Base-by-base conservation (phyloP, 2,888 invertebrate species). In the Nomada fabriciana region DNA sequence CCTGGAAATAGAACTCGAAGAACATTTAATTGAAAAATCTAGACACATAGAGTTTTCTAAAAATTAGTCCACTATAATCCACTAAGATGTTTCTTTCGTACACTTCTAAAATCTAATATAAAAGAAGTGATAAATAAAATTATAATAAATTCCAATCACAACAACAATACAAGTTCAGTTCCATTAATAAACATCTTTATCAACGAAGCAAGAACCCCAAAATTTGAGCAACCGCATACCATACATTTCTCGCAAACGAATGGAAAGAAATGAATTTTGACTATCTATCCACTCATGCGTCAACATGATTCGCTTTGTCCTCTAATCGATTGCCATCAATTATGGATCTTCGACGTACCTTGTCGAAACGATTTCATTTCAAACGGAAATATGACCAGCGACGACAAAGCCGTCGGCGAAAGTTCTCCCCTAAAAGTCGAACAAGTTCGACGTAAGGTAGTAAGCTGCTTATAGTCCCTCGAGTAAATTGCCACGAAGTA, bases 401-500 rank as follows among this genome's bases (percentile, higher is more conserved):
- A 13, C 9, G n/a, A 29, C 25, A 47, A 25, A 25, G 52, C 13
- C 29, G 20, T 64, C 9, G 43, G 18, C 10, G 23, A 9, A 61
- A 65, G 43, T 55, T 43, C 7, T 20, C 11, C 43, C 13, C 11
- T 42, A 47, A 52, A 55, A 52, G 63, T 59, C 18, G 25, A 18
- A 11, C 0, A 47, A 63, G 43, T 47, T 67, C 55, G 29, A 42
- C 4, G 15, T 29, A 36, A 65, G 53, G 36, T 53, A 42, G 36
- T 47, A 77, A 76, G 77, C 77, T 47, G 23, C 79, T 77, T 65
- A 76, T 15, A 36, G n/a, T n/a, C 25, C 23, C 57, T 7, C n/a
- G 3, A n/a, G 50, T 23, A 47, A 70, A 64, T 70, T 55, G 11
- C 52, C 23, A 9, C 29, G 42, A 65, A 60, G 23, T 29, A 64